A percentile compares a stretch with the other conserved stretches of the same genome.
These are phyloP conservation scores for Abscondita cerata DNA, from an alignment of 2,888 invertebrate genomes.

Conservation along the genomic window DNA sequence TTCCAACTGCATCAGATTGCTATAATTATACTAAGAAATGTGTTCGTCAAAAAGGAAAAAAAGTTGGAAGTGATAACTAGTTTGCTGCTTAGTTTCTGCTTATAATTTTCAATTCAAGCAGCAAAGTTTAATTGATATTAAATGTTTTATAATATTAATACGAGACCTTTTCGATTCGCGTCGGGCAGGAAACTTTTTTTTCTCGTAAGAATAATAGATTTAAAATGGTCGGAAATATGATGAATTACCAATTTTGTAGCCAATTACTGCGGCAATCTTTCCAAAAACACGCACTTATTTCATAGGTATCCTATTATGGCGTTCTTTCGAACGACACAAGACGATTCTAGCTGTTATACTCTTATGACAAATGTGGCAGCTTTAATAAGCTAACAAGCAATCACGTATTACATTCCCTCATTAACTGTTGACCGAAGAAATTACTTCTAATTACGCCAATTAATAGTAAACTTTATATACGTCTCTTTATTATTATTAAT, in stretches of 20 bases:
- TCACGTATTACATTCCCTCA: conserved; percentile 51
- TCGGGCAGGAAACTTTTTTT: conserved; percentile 9
- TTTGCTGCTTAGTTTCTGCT: conserved; percentile 16
- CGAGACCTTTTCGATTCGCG: neutral
- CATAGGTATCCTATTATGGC: conserved; percentile 51
- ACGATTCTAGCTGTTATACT: conserved; percentile 36
- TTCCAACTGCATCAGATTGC: too few relatives aligned
- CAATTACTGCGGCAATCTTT: conserved; percentile 51
- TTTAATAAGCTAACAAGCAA: conserved; percentile 54
- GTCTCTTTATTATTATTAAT: conserved; percentile 50
- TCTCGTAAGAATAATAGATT: conserved; percentile 6
- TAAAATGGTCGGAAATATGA: conserved; percentile 19
- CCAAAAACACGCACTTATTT: conserved; percentile 49
- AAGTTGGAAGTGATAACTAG: conserved; percentile 12
- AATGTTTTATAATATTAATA: conserved; percentile 16
- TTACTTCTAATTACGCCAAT: conserved; percentile 55
- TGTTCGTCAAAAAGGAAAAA: conserved; percentile 13
- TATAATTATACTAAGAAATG: conserved; percentile 11
- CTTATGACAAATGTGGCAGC: conserved; percentile 53
- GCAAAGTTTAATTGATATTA: conserved; percentile 15
- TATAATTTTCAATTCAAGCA: conserved; percentile 14
- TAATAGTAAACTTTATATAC: conserved; percentile 52
- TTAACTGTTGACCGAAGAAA: conserved; percentile 51
- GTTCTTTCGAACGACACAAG: conserved; percentile 46
- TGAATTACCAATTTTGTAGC: conserved; percentile 35